Evolutionary conservation across 2,888 invertebrate species (phyloP).

Genomic region (Lasioglossum zephyrum): DNA sequence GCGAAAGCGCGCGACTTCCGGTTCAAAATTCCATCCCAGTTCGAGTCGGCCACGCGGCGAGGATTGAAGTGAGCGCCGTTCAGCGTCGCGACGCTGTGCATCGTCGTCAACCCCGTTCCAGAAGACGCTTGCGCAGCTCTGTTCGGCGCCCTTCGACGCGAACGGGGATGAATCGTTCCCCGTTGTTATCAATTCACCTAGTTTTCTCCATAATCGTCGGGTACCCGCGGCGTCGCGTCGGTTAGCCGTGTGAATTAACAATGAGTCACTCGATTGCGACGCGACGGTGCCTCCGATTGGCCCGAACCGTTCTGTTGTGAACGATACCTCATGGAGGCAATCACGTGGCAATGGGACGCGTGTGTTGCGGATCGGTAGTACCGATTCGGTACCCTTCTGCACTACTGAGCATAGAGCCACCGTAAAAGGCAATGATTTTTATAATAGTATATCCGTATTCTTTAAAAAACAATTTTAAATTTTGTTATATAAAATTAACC

Average conservation of each 20-base stretch:
- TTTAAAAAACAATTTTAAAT: no score
- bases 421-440: no score
- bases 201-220: slow-evolving; percentile 66
- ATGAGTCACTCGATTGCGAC: slow-evolving; percentile 54
- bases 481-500: no score
- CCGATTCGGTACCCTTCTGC: neutral
- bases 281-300: slow-evolving; percentile 36
- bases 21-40: slow-evolving; percentile 20
- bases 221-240: slow-evolving; percentile 48
- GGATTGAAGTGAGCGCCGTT: slow-evolving; percentile 80
- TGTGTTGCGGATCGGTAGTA: neutral
- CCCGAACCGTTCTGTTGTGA: neutral
- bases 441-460: no score
- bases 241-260: slow-evolving; percentile 63
- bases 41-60: slow-evolving; percentile 76
- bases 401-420: no score
- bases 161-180: slow-evolving; percentile 69
- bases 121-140: slow-evolving; percentile 65
- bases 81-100: slow-evolving; percentile 70
- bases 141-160: slow-evolving; percentile 47
- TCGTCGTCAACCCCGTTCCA: slow-evolving; percentile 70
- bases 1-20: slow-evolving; percentile 53
- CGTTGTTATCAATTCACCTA: slow-evolving; percentile 74
- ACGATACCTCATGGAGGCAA: slow-evolving; percentile 13
- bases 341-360: neutral